Evolutionary conservation across 1,140 invertebrate genomes (phyloP).

Genomic region (Tetramorium simillimum): DNA sequence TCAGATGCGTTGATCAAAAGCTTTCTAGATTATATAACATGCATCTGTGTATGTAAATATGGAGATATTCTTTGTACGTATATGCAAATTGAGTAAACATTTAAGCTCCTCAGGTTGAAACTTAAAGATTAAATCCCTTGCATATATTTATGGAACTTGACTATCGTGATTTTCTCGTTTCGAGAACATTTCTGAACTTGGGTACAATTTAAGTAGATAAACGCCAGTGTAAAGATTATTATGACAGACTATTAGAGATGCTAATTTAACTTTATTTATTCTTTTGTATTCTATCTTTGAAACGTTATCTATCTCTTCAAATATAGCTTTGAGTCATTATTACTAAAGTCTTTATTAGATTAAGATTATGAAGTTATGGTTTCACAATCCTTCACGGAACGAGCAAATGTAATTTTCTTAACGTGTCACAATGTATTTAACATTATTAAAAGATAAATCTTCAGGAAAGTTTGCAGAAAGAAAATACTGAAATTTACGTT

Average conservation of each 20-base stretch:
- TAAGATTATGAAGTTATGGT: not conserved
- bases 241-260: conserved; percentile 27
- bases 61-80: not conserved
- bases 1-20: not conserved
- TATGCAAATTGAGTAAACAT: conserved; percentile 6
- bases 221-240: not conserved
- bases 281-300: not conserved
- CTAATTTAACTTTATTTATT: conserved; percentile 28
- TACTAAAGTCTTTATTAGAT: conserved; percentile 5
- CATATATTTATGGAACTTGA: conserved; percentile 38
- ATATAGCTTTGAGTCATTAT: not conserved
- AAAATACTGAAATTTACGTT: not conserved
- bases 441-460: not conserved
- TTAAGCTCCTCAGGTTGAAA: not conserved
- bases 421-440: not conserved
- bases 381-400: not conserved
- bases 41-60: not conserved
- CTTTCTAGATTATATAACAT: not conserved
- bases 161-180: conserved; percentile 11
- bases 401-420: not conserved
- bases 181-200: conserved; percentile 11
- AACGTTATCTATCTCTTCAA: conserved; percentile 20
- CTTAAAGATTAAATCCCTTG: conserved; percentile 25
- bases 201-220: conserved; percentile 14
- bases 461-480: not conserved